A percentile compares a stretch with the other conserved stretches of the same genome.
These are phyloP conservation scores for Mythimna pallens DNA, from an alignment of 2,888 invertebrate species.

Conservation along the genomic window DNA sequence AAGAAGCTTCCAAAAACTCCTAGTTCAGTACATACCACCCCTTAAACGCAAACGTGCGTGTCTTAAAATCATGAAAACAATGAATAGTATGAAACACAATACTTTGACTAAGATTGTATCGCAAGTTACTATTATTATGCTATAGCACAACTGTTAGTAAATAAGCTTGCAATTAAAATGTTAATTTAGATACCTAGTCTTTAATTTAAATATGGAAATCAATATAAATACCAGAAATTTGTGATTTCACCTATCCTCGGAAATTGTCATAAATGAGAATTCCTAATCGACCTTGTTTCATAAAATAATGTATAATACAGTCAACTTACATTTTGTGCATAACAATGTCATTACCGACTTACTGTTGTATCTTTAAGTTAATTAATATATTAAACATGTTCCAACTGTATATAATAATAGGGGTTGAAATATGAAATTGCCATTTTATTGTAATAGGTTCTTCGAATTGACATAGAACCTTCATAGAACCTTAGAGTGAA, in stretches of 20 bases:
- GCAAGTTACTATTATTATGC: neutral
- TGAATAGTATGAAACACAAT: neutral
- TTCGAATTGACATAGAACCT: too few species aligned
- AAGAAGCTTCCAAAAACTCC: too few species aligned
- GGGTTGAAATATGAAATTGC: too few species aligned
- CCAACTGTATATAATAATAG: neutral
- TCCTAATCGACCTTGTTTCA: neutral
- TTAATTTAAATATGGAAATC: slow-evolving; percentile 19
- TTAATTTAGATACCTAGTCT: neutral
- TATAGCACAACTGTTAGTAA: slow-evolving; percentile 1
- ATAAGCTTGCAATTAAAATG: slow-evolving; percentile 11
- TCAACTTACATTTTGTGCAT: too few species aligned
- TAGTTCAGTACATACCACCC: neutral
- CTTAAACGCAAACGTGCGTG: slow-evolving; percentile 1
- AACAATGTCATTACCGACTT: too few species aligned
- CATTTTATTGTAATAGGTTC: too few species aligned
- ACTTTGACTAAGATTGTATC: slow-evolving; percentile 10
- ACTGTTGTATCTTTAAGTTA: too few species aligned
- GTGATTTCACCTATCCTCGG: neutral
- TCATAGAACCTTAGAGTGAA: too few species aligned
- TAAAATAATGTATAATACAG: too few species aligned
- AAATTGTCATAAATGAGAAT: neutral
- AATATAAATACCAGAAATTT: slow-evolving; percentile 4
- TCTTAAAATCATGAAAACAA: slow-evolving; percentile 4
- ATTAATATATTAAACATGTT: too few species aligned